These are phyloP conservation scores for Hypothenemus hampei DNA, from an alignment of 1,140 invertebrate genomes.

Conservation along the genomic window DNA sequence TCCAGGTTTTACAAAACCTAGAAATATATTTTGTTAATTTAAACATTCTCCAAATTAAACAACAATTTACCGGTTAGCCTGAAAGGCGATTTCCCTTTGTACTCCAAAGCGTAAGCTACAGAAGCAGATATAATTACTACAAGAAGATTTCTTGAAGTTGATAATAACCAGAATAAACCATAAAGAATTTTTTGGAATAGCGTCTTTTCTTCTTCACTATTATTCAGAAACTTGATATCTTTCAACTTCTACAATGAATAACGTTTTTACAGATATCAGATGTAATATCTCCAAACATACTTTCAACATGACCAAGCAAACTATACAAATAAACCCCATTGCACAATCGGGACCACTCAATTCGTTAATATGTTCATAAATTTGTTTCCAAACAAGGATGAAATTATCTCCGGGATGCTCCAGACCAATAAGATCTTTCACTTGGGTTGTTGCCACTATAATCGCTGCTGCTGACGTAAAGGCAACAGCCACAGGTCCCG, in stretches of 20 bases:
- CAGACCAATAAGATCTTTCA: slow-evolving; percentile 74
- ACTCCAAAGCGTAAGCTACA: slow-evolving; percentile 60
- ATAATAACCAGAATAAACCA: slow-evolving; percentile 65
- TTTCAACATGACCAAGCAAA: slow-evolving; percentile 61
- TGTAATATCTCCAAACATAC: slow-evolving; percentile 43
- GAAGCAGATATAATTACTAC: slow-evolving; percentile 66
- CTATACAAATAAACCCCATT: slow-evolving; percentile 62
- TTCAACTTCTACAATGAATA: slow-evolving; percentile 60
- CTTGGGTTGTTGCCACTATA: slow-evolving; percentile 80
- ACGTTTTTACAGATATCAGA: not conserved
- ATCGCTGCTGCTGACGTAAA: slow-evolving; percentile 88
- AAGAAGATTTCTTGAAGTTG: slow-evolving; percentile 72
- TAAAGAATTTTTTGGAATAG: slow-evolving; percentile 46
- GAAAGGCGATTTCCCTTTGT: slow-evolving; percentile 58
- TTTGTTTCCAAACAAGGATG: slow-evolving; percentile 55
- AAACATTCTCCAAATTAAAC: not conserved
- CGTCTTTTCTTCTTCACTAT: slow-evolving; percentile 47
- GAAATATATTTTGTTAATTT: slow-evolving; percentile 6
- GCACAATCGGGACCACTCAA: slow-evolving; percentile 62
- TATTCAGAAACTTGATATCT: slow-evolving; percentile 55
- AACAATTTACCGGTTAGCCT: slow-evolving; percentile 55
- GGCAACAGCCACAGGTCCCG: slow-evolving; percentile 82
- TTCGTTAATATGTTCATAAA: slow-evolving; percentile 63
- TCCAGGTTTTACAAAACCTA: slow-evolving; percentile 63
- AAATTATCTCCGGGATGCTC: slow-evolving; percentile 61